Conservation (phyloP, 2,888 invertebrate species). For the Melangyna quadrimaculata region DNA sequence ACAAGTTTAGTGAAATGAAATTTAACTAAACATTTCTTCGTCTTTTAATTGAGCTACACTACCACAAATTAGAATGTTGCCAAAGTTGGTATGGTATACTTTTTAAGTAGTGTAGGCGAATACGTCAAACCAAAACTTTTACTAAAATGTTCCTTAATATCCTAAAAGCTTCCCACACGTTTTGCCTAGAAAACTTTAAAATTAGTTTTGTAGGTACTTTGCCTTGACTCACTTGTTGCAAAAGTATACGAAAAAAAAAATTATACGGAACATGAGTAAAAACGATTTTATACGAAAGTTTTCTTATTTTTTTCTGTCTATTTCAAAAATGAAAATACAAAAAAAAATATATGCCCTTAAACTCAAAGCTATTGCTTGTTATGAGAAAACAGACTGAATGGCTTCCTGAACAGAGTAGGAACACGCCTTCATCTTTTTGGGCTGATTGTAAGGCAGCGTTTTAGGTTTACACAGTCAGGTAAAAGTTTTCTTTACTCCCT, state of each 20-base stretch:
- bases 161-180: slow-evolving; percentile 19
- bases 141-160: not conserved
- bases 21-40: not conserved
- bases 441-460: slow-evolving; percentile 46
- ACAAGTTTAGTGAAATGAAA: too few relatives aligned
- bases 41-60: slow-evolving; percentile 10
- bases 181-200: slow-evolving; percentile 33
- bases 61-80: slow-evolving; percentile 15
- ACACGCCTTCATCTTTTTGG: slow-evolving; percentile 34
- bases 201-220: slow-evolving; percentile 59
- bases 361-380: slow-evolving; percentile 41
- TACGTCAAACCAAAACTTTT: not conserved
- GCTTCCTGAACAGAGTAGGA: slow-evolving; percentile 39
- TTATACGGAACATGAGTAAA: slow-evolving; percentile 11
- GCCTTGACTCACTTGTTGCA: slow-evolving; percentile 58
- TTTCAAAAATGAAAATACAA: slow-evolving; percentile 7
- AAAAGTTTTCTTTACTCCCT: slow-evolving; percentile 36
- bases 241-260: slow-evolving; percentile 34
- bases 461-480: slow-evolving; percentile 46
- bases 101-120: not conserved
- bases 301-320: slow-evolving; percentile 3
- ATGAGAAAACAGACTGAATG: slow-evolving; percentile 53
- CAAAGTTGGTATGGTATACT: not conserved
- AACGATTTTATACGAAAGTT: slow-evolving; percentile 33
- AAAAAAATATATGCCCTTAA: not conserved